phyloP scores from a whole-genome alignment of 1,140 invertebrate species.

The Pseudomyrmex cubaensis region DNA sequence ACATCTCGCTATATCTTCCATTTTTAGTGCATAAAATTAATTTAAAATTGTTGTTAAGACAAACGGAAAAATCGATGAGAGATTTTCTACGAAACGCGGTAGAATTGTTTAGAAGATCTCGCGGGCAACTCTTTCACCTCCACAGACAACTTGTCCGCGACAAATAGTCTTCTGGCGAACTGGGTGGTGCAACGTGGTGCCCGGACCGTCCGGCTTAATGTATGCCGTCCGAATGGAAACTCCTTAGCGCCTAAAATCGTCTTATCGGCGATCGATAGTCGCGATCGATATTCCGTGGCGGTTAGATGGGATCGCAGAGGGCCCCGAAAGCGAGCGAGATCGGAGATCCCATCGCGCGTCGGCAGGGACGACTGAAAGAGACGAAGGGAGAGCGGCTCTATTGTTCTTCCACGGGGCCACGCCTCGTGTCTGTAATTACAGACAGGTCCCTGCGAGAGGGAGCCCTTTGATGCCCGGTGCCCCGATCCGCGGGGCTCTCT shows the following conservation, averaged over 20 bases:
- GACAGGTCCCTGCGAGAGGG: slow-evolving; percentile 80
- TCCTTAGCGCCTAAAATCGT: slow-evolving; percentile 82
- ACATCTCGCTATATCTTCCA: too few relatives aligned
- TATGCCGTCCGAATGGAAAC: slow-evolving; percentile 79
- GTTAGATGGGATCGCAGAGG: slow-evolving; percentile 79
- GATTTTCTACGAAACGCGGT: not conserved
- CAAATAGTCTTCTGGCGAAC: slow-evolving; percentile 60
- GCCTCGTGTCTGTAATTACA: slow-evolving; percentile 85
- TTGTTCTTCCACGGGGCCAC: slow-evolving; percentile 83
- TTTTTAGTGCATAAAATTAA: not conserved
- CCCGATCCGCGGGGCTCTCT: slow-evolving; percentile 63
- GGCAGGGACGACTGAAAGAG: slow-evolving; percentile 31
- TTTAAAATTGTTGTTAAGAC: not conserved
- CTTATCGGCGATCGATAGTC: slow-evolving; percentile 82
- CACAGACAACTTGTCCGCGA: slow-evolving; percentile 29
- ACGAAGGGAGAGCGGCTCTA: slow-evolving; percentile 79
- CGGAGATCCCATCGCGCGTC: slow-evolving; percentile 79
- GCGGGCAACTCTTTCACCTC: not conserved
- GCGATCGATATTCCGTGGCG: slow-evolving; percentile 80
- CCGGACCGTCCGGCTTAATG: slow-evolving; percentile 72
- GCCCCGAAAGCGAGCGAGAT: slow-evolving; percentile 77
- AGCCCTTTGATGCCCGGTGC: slow-evolving; percentile 82
- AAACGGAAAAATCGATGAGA: not conserved
- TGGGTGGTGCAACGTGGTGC: slow-evolving; percentile 37
- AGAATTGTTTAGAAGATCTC: not conserved